Evolutionary conservation across 2,888 invertebrate genomes (phyloP), one percentile per base, ranked within the genome.

Genomic region (Tetranychus truncatus): DNA sequence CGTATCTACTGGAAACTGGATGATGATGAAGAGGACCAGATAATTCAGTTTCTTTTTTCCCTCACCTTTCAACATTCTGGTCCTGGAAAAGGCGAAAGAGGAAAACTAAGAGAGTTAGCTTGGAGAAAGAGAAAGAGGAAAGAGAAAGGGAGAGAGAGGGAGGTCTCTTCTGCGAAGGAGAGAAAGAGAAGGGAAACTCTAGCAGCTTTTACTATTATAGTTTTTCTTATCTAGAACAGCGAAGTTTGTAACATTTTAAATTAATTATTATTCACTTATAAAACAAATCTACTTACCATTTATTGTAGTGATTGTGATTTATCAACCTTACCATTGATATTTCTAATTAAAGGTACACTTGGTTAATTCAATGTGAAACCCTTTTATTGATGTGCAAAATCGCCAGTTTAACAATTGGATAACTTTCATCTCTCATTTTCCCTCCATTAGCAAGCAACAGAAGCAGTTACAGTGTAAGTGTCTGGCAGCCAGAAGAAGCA

Each of bases 111-210:
- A 34, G 34, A 34, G 34, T 34, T 34, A 34, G 34, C 4, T 34
- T 34, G 11, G 69, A 11, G 69, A 15, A n/a, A 20, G 69, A 69
- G 69, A 69, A 69, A 69, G 69, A 24, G n/a, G 69, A 24, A n/a
- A 69, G 21, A 69, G 34, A 69, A n/a, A 69, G 15, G 15, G 11
- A 15, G 55, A 46, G n/a, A n/a, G n/a, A n/a, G n/a, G 55, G 9
- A 15, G 55, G 55, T 15, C 55, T 34, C 34, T 34, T 34, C 34
- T 24, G 69, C 15, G 21, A 69, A 69, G n/a, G 69, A 69, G 69
- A 24, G n/a, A 69, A 5, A 24, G 69, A 24, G 69, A n/a, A 24
- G 34, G 69, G n/a, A n/a, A 24, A 24, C 11, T 69, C n/a, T 18
- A 20, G n/a, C 11, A 69, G 69, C 69, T 11, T 55, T 15, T 66